These are phyloP conservation scores for Paedocypris sp. DNA, from an alignment of 2,113 vertebrate genomes.

Conservation along the genomic window DNA sequence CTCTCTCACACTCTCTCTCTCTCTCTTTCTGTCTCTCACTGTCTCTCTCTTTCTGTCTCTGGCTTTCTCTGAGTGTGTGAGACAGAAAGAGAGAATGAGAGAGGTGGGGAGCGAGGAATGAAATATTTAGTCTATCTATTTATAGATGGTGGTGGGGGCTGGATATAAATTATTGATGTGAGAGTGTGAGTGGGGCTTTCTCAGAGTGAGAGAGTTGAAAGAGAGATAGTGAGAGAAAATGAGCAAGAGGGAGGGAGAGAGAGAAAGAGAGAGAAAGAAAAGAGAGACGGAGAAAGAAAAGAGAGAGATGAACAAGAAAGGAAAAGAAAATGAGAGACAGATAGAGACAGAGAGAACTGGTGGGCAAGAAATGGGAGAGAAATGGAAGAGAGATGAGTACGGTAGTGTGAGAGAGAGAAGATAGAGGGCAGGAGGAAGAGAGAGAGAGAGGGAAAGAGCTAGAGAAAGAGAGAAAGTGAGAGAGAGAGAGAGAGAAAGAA, in stretches of 20 bases:
- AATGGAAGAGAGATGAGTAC: no score
- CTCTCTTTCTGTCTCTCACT: no score
- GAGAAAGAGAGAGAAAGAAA: not conserved
- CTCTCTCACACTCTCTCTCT: no score
- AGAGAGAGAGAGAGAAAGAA: no score
- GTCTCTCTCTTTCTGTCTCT: not conserved
- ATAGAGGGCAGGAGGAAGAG: no score
- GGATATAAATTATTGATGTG: conserved; percentile 58
- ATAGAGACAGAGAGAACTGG: no score
- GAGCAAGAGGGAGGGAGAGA: not conserved
- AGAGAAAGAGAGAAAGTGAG: no score
- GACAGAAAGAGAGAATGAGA: conserved; percentile 24
- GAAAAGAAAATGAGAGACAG: no score
- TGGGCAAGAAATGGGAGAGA: no score
- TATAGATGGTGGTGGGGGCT: conserved; percentile 43
- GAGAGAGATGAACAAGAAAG: not conserved
- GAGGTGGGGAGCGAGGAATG: conserved; percentile 33
- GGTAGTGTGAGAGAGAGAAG: no score
- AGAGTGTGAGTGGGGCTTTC: conserved; percentile 33
- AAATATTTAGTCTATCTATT: conserved; percentile 61
- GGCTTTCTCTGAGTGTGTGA: not conserved
- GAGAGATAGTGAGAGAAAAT: not conserved
- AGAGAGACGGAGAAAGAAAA: not conserved
- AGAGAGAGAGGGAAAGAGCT: no score
- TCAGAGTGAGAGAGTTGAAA: conserved; percentile 28